These are phyloP conservation scores for Phytoseiulus persimilis DNA, from an alignment of 2,888 invertebrate genomes.

Conservation along the genomic window DNA sequence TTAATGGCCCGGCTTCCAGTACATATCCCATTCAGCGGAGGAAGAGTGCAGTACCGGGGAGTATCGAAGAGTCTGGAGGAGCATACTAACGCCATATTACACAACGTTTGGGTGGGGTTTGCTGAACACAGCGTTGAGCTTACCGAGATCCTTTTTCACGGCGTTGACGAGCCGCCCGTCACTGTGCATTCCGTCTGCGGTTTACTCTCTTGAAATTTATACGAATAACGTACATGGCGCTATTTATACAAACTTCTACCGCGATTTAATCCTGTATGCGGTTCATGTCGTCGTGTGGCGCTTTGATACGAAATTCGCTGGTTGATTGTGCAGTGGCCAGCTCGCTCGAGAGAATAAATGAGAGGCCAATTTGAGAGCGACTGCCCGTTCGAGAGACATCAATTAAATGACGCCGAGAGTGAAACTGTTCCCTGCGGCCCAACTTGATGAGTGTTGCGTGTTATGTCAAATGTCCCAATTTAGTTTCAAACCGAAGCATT, in stretches of 20 bases:
- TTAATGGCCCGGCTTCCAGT: constrained; percentile 20
- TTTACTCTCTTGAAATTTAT: not conserved
- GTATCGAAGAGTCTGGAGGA: not conserved
- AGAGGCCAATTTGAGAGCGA: not conserved
- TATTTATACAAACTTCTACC: not conserved
- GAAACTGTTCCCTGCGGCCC: not conserved
- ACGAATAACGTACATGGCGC: too few species aligned
- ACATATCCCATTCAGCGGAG: not conserved
- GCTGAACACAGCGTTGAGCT: not conserved
- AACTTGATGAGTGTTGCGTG: not conserved
- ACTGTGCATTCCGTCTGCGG: not conserved
- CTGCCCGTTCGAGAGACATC: not conserved
- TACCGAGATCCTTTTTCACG: not conserved
- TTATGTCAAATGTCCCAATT: not conserved
- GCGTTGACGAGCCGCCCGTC: not conserved
- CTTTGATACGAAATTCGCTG: not conserved
- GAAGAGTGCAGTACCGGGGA: constrained; percentile 23
- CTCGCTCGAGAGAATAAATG: not conserved
- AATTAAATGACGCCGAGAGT: not conserved
- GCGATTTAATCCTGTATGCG: not conserved
- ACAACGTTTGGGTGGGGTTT: not conserved
- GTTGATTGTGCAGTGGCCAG: not conserved
- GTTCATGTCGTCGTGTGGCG: not conserved
- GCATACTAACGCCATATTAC: not conserved
- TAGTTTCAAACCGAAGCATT: not conserved